phyloP scores from a whole-genome alignment of 2,797 vertebrate species.

The Sebastes trivittatus region DNA sequence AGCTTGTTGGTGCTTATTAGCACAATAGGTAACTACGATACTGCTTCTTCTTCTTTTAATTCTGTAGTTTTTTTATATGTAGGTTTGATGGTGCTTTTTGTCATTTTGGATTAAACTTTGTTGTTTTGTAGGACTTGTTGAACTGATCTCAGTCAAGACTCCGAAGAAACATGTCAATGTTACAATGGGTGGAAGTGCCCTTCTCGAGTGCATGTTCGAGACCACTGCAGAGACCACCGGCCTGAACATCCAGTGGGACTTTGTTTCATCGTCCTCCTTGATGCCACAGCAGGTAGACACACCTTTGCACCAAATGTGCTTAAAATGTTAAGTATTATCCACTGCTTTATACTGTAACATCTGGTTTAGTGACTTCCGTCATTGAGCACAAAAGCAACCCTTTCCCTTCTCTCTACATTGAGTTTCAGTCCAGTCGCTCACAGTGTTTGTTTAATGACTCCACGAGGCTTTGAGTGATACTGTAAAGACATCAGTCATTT shows the following conservation, averaged over 20 bases:
- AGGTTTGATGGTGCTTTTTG: neutral
- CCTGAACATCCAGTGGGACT: conserved; percentile 69
- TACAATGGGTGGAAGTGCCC: conserved; percentile 38
- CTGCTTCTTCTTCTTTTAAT: neutral
- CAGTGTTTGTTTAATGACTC: conserved; percentile 2
- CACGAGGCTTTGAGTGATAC: neutral
- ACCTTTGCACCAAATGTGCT: neutral
- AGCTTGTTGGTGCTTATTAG: conserved; percentile 46
- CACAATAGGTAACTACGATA: conserved; percentile 60
- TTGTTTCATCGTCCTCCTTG: conserved; percentile 29
- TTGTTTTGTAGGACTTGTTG: conserved; percentile 50
- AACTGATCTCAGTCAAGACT: conserved; percentile 60
- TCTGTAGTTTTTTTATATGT: neutral
- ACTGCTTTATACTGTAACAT: neutral
- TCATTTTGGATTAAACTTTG: neutral
- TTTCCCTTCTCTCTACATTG: neutral
- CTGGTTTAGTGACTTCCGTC: neutral
- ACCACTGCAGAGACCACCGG: conserved; percentile 21
- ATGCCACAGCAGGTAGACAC: conserved; percentile 50
- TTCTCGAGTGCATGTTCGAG: conserved; percentile 58
- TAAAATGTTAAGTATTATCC: neutral
- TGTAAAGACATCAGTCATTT: neutral
- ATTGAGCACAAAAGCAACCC: neutral
- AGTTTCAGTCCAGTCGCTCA: neutral
- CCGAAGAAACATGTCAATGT: conserved; percentile 63